Conservation (phyloP, 2,888 invertebrate species). For the Dasypolia templi region DNA sequence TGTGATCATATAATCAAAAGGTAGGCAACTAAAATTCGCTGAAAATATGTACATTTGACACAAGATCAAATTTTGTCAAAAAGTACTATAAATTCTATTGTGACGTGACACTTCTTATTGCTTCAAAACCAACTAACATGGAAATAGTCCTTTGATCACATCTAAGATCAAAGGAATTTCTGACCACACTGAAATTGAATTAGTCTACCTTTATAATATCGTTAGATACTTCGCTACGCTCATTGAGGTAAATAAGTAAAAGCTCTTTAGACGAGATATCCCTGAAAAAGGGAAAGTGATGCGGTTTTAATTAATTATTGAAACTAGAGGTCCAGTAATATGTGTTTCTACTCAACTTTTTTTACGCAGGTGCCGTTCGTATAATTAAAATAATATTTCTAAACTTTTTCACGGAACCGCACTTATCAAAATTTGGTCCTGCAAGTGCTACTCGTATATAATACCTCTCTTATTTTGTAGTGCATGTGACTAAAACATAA, state of each 20-base stretch:
- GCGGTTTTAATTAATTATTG: slow-evolving; percentile 38
- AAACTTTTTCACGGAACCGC: background rate
- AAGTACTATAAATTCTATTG: too few relatives aligned
- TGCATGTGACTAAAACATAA: background rate
- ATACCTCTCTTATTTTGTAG: background rate
- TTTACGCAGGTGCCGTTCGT: background rate
- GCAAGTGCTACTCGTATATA: too few relatives aligned
- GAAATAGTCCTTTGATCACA: slow-evolving; percentile 40
- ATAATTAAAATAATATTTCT: background rate
- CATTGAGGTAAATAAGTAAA: slow-evolving; percentile 40
- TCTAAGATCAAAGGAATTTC: slow-evolving; percentile 52
- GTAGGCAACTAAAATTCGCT: too few relatives aligned
- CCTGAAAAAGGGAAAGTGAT: slow-evolving; percentile 15
- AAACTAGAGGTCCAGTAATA: background rate
- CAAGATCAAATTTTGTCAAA: too few relatives aligned
- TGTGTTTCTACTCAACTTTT: background rate
- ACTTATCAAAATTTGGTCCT: background rate
- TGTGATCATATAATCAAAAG: too few relatives aligned
- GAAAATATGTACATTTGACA: too few relatives aligned
- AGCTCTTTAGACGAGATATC: slow-evolving; percentile 25
- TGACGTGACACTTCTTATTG: too few relatives aligned
- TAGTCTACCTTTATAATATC: slow-evolving; percentile 24
- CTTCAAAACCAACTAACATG: slow-evolving; percentile 20
- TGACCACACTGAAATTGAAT: slow-evolving; percentile 23
- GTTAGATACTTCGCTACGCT: slow-evolving; percentile 28